These are phyloP conservation scores for Rhodophaea formosa DNA, from an alignment of 2,888 invertebrate species.

Conservation along the genomic window DNA sequence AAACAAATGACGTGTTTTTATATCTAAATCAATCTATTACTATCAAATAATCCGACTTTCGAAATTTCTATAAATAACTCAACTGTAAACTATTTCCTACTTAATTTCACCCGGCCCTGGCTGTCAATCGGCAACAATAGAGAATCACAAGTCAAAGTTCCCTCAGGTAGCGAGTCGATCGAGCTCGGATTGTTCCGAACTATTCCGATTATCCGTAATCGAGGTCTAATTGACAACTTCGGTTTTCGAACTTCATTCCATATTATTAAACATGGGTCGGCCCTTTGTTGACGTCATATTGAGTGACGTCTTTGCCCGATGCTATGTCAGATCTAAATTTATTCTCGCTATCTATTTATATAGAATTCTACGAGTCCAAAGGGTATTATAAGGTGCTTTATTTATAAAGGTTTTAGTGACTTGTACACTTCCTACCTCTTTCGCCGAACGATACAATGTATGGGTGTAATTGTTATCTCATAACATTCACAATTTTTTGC, in stretches of 20 bases:
- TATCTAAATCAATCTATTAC: no score
- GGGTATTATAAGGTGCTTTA: no score
- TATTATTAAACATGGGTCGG: background rate
- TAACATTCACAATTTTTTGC: no score
- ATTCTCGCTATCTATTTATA: no score
- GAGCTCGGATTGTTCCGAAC: conserved; percentile 27
- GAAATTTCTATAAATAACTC: no score
- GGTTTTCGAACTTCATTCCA: conserved; percentile 23
- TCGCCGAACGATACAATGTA: no score
- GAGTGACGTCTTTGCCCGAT: background rate
- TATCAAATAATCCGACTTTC: no score
- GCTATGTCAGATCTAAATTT: background rate
- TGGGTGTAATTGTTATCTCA: no score
- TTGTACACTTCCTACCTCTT: no score
- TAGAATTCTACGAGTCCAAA: no score
- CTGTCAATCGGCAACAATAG: conserved; percentile 25
- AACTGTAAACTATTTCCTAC: background rate
- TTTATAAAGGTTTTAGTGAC: no score
- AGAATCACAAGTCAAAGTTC: conserved; percentile 32
- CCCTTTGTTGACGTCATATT: background rate
- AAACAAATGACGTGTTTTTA: no score
- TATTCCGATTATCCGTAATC: conserved; percentile 46
- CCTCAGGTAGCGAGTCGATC: conserved; percentile 28
- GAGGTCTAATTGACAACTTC: conserved; percentile 36
- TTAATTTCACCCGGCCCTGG: background rate